Evolutionary conservation across 2,888 invertebrate genomes (phyloP).

Genomic region (Agriotes lineatus): DNA sequence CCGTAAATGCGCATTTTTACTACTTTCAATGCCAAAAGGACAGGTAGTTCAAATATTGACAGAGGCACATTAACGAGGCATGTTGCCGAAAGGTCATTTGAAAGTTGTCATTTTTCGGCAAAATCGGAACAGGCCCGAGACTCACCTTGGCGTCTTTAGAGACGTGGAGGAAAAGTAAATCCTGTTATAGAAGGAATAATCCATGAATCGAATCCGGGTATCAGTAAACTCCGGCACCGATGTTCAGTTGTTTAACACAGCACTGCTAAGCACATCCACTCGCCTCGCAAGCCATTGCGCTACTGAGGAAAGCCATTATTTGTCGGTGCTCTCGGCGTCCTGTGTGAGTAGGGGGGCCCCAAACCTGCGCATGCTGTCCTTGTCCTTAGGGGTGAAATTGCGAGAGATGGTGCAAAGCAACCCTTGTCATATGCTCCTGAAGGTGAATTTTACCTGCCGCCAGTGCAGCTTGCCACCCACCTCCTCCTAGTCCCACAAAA

Average conservation of each 20-base stretch:
- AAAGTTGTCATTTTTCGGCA: constrained; percentile 31
- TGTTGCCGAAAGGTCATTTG: constrained; percentile 40
- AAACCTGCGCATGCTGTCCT: constrained; percentile 44
- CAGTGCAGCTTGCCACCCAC: constrained; percentile 59
- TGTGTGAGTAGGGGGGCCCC: constrained; percentile 30
- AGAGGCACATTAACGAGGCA: constrained; percentile 20
- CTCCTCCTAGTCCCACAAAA: constrained; percentile 47
- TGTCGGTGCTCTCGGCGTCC: constrained; percentile 22
- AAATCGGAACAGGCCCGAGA: not conserved
- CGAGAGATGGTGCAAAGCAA: constrained; percentile 37
- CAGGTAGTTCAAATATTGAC: constrained; percentile 7
- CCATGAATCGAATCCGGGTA: constrained; percentile 7
- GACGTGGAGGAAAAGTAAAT: not conserved
- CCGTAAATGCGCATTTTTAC: not conserved
- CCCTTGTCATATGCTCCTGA: constrained; percentile 42
- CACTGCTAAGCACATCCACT: constrained; percentile 26
- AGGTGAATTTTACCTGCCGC: constrained; percentile 54
- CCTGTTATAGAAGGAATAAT: constrained; percentile 10
- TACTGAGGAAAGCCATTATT: constrained; percentile 37
- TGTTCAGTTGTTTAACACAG: constrained; percentile 20
- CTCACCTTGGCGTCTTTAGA: not conserved
- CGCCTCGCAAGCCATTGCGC: constrained; percentile 37
- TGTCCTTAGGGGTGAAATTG: constrained; percentile 34
- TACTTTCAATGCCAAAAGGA: not conserved
- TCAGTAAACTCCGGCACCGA: constrained; percentile 6